Base-by-base conservation (phyloP, 2,888 invertebrate genomes). In the Alcis repandata region DNA sequence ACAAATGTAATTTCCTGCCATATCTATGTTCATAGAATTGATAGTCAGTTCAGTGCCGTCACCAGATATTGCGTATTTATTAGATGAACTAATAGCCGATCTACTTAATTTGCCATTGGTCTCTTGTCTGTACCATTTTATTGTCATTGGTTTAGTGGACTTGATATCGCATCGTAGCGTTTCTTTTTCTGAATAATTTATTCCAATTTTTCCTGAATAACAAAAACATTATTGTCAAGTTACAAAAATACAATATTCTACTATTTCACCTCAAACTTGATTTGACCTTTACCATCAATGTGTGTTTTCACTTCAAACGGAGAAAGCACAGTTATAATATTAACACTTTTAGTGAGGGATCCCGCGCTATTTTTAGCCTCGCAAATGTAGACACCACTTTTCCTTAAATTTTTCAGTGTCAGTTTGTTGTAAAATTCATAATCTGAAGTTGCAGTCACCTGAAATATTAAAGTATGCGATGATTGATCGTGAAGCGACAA, bases 1-100 rank as follows among this genome's bases (percentile, higher is more conserved):
- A 20, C 72, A 72, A 3, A 57, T 69, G 11, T 70, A 72, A 49
- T 52, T 64, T 41, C 70, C 72, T 27, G 49, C 53, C 15, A 41
- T 41, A 8, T 63, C 64, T 17, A 67, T 43, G 41, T 63, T 62
- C 19, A 59, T 54, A 2, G 59, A 64, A 1, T 36, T 20, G 1
- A 72, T 62, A 1, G 15, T 40, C 2, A 40, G 46, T 48, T 19
- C 48, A 15, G 52, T 43, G 51, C 65, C 61, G 32, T 59, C 57
- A 9, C 49, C 11, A 11, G 67, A 58, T 27, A 72, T 40, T 8
- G 20, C 32, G 38, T 63, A 69, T n/a, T 49, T 63, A 15, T 53
- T 60, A 40, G 68, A 69, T 40, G 63, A 32, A 40, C 11, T 41
- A 2, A 51, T n/a, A 19, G 27, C 0, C 10, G 43, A 13, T 48